Evolutionary conservation across 2,113 vertebrate species (phyloP).

Genomic region (Mus musculus): DNA sequence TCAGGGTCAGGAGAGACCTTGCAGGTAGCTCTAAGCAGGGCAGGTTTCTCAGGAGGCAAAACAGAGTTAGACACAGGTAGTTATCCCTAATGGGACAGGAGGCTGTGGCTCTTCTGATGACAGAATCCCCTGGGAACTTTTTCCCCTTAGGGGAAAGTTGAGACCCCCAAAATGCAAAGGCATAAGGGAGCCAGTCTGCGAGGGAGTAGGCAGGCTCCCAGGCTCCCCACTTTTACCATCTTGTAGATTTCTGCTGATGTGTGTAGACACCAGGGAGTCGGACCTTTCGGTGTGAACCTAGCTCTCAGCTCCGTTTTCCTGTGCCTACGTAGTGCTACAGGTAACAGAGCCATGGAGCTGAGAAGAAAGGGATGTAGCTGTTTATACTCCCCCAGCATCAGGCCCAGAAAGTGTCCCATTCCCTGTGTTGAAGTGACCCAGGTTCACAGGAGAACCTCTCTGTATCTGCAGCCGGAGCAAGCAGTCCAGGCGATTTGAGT

Average conservation of each 20-base stretch:
- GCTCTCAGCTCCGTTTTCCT: not conserved
- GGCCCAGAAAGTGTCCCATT: not conserved
- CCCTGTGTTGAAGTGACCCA: too few species aligned
- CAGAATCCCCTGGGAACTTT: not conserved
- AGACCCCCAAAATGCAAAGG: not conserved
- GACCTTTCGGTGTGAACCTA: not conserved
- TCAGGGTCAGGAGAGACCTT: not conserved
- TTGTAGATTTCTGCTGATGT: not conserved
- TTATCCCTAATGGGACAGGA: too few species aligned
- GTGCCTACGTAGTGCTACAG: not conserved
- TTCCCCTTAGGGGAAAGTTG: not conserved
- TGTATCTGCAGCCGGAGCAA: fast-evolving
- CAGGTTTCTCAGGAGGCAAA: not conserved
- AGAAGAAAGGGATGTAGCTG: fast-evolving
- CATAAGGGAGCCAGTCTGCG: not conserved
- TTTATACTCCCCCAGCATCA: fast-evolving
- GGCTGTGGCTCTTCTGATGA: not conserved
- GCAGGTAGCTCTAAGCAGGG: not conserved
- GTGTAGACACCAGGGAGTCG: fast-evolving
- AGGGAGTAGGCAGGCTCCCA: not conserved
- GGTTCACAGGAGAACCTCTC: fast-evolving
- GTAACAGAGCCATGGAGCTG: fast-evolving
- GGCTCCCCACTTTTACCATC: too few species aligned
- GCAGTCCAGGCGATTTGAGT: not conserved
- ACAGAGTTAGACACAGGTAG: not conserved